Evolutionary conservation across 1,140 invertebrate species (phyloP).

Genomic region (Nasonia giraulti): DNA sequence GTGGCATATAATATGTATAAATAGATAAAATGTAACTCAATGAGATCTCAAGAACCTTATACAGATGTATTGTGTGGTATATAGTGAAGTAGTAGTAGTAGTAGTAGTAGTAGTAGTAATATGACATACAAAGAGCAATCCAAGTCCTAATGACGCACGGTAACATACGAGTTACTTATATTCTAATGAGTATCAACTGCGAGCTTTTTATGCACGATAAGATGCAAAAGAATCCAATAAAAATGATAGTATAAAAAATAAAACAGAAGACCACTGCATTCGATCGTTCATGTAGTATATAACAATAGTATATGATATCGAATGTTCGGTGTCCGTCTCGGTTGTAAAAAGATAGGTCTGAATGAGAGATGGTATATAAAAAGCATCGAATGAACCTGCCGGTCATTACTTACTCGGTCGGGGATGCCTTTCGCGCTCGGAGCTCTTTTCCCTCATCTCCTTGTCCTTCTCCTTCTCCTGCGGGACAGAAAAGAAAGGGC

Average conservation of each 20-base stretch:
- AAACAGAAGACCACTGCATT: constrained; percentile 4
- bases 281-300: constrained; percentile 6
- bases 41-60: constrained; percentile 25
- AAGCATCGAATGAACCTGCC: constrained; percentile 8
- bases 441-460: constrained; percentile 65
- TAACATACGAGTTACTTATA: constrained; percentile 28
- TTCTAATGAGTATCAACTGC: constrained; percentile 32
- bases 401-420: constrained; percentile 71
- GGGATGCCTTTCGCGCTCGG: constrained; percentile 70
- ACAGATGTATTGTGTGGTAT: constrained; percentile 28
- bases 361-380: background rate
- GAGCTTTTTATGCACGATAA: constrained; percentile 42
- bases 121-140: constrained; percentile 38
- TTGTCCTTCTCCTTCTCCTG: constrained; percentile 67
- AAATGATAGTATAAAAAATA: constrained; percentile 16
- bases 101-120: background rate
- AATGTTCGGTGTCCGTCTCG: background rate
- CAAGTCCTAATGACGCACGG: constrained; percentile 48
- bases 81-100: constrained; percentile 4
- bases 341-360: background rate
- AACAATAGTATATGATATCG: background rate
- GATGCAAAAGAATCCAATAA: constrained; percentile 39
- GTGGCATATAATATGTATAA: background rate
- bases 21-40: constrained; percentile 12
- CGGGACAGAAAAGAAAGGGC: background rate